Evolutionary conservation across 2,113 vertebrate genomes (phyloP).

Genomic region (Pachypanchax playfairii): DNA sequence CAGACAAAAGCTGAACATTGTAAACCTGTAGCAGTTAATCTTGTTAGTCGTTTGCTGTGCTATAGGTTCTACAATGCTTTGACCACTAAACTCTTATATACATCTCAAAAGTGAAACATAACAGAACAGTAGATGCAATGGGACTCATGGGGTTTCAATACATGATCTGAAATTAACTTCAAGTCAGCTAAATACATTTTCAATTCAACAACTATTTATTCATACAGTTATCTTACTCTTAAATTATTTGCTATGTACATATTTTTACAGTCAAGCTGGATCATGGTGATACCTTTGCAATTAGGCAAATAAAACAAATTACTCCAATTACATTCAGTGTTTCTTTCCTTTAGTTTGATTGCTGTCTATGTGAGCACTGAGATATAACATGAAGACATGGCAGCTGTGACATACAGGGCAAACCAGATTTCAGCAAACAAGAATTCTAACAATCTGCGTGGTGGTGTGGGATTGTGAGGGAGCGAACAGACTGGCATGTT

Average conservation of each 20-base stretch:
- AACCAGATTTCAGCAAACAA: slow-evolving; percentile 29
- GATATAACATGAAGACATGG: slow-evolving; percentile 19
- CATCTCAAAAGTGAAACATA: too few species aligned
- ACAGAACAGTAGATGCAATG: too few species aligned
- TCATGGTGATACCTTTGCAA: slow-evolving; percentile 5
- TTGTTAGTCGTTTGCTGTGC: too few species aligned
- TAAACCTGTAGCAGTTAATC: too few species aligned
- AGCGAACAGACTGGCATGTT: slow-evolving; percentile 23
- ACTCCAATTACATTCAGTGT: background rate
- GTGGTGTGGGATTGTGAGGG: slow-evolving; percentile 10
- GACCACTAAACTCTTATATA: too few species aligned
- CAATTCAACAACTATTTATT: background rate
- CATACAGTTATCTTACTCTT: too few species aligned
- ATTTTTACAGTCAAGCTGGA: background rate
- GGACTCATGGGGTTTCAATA: too few species aligned
- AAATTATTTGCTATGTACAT: background rate
- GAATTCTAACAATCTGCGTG: slow-evolving; percentile 31
- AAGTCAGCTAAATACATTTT: background rate
- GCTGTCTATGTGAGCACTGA: slow-evolving; percentile 4
- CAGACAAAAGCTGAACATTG: too few species aligned
- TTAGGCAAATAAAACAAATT: slow-evolving; percentile 1
- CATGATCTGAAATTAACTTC: background rate
- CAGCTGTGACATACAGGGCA: slow-evolving; percentile 36
- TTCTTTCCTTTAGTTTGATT: slow-evolving; percentile 18
- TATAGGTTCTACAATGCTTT: too few species aligned